Evolutionary conservation across 1,140 invertebrate genomes (phyloP).

Genomic region (Stegodyphus dumicola): DNA sequence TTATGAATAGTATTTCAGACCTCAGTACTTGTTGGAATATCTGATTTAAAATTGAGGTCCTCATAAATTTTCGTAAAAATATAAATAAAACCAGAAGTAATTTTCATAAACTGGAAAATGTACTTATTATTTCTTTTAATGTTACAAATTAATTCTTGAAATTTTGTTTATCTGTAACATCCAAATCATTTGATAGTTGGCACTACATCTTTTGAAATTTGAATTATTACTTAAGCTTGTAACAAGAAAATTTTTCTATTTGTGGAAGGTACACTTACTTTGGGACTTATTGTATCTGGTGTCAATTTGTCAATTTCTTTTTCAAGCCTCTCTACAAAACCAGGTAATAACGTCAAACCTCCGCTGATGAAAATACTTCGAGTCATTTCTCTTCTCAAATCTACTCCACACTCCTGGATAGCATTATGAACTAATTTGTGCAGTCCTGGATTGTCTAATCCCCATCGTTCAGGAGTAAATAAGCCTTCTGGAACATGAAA

Average conservation of each 20-base stretch:
- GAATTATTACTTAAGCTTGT: too few species aligned
- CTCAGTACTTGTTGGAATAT: too few species aligned
- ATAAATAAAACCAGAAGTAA: too few species aligned
- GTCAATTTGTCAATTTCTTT: constrained; percentile 73
- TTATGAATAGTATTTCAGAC: background rate
- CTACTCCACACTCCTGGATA: constrained; percentile 73
- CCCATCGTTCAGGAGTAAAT: constrained; percentile 75
- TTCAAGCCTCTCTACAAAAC: constrained; percentile 74
- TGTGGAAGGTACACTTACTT: constrained; percentile 68
- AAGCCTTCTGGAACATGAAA: constrained; percentile 75
- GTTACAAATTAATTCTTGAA: too few species aligned
- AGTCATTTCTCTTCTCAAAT: constrained; percentile 72
- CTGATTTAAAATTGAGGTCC: too few species aligned
- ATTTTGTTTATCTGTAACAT: too few species aligned
- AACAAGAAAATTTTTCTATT: too few species aligned
- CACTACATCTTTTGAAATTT: too few species aligned
- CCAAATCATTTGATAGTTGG: too few species aligned
- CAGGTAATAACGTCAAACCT: constrained; percentile 74
- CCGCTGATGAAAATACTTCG: constrained; percentile 70
- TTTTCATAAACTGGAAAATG: too few species aligned
- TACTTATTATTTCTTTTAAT: too few species aligned
- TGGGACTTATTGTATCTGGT: constrained; percentile 73
- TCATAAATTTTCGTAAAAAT: too few species aligned
- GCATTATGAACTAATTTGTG: constrained; percentile 74
- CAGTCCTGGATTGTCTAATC: constrained; percentile 73